phyloP scores from a whole-genome alignment of 2,888 invertebrate species.

The Xanthia icteritia region DNA sequence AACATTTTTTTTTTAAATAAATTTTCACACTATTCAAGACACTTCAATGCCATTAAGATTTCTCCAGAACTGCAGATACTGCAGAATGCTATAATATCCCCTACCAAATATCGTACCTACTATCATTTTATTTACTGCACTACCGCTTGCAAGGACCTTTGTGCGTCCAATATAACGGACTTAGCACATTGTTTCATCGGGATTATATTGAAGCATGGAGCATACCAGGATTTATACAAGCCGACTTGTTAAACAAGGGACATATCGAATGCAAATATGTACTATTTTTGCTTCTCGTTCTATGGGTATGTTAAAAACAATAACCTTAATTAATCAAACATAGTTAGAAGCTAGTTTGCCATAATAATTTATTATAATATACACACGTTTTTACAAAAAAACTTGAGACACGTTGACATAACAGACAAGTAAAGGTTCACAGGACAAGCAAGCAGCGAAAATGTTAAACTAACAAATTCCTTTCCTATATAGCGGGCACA shows the following conservation, averaged over 20 bases:
- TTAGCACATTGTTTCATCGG: conserved; percentile 41
- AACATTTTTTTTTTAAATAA: no score
- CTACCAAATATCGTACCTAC: not conserved
- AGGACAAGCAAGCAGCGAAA: not conserved
- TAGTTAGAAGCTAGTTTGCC: not conserved
- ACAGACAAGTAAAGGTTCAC: not conserved
- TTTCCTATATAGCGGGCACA: not conserved
- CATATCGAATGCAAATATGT: not conserved
- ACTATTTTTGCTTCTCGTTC: not conserved
- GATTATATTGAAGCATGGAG: conserved; percentile 38
- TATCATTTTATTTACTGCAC: not conserved
- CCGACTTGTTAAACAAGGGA: conserved; percentile 6
- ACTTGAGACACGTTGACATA: not conserved
- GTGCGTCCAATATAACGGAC: conserved; percentile 33
- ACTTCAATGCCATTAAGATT: not conserved
- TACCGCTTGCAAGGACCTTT: not conserved
- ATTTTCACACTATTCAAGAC: not conserved
- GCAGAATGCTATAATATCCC: not conserved
- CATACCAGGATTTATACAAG: conserved; percentile 35
- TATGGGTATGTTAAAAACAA: not conserved
- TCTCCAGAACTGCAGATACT: no score
- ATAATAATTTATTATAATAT: not conserved
- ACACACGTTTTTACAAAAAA: not conserved
- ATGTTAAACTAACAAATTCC: not conserved
- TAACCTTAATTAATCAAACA: not conserved